Conservation (phyloP, 2,113 vertebrate genomes). For the Pristiophorus japonicus region DNA sequence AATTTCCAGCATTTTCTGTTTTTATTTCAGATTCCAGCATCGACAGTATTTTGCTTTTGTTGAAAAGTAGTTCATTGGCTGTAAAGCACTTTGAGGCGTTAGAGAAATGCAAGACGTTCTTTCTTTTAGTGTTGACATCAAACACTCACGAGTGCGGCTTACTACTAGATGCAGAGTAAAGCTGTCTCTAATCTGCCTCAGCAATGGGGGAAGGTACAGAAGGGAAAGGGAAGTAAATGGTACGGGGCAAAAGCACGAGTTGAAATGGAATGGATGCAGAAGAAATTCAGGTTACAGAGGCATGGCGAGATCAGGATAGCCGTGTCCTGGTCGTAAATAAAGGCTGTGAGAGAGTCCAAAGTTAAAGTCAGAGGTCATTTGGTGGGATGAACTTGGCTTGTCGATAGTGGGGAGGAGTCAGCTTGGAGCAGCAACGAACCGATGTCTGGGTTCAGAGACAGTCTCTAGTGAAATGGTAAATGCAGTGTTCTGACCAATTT, state of each 20-base stretch:
- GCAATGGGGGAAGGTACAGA: not conserved
- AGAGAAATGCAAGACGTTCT: too few relatives aligned
- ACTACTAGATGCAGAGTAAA: not conserved
- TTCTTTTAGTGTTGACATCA: not conserved
- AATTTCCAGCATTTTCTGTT: too few relatives aligned
- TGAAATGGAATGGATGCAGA: not conserved
- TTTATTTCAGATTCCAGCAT: too few relatives aligned
- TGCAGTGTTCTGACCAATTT: not conserved
- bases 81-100: too few relatives aligned
- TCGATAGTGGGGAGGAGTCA: not conserved
- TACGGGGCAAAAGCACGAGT: not conserved
- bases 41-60: too few relatives aligned
- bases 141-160: not conserved
- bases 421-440: not conserved
- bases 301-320: not conserved
- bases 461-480: not conserved
- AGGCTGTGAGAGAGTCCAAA: not conserved
- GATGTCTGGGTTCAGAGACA: not conserved
- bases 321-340: not conserved
- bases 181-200: not conserved
- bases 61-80: too few relatives aligned
- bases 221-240: not conserved
- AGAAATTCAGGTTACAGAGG: not conserved
- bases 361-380: not conserved
- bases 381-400: not conserved